Base-by-base conservation (phyloP, 2,888 invertebrate species). In the Physocephala rufipes region DNA sequence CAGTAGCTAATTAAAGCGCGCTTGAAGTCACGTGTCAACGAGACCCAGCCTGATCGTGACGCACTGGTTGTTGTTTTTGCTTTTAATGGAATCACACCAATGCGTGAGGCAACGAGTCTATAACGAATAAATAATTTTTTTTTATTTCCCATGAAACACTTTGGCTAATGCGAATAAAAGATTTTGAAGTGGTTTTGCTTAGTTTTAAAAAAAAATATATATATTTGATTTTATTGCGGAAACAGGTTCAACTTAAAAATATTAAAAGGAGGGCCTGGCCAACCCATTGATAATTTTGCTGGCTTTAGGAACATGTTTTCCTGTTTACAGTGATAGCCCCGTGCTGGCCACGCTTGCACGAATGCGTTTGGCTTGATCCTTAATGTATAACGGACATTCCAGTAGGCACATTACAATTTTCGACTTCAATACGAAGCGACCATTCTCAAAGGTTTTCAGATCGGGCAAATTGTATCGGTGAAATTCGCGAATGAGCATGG, bases 1-100 rank as follows among this genome's bases (percentile, higher is more conserved):
- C 16, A 45, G 64, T 67, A 68, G 73, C 80, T 83, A 82, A 82
- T 83, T 84, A 82, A 76, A 80, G 78, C 77, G 83, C 81, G 79
- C 79, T 74, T 72, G 76, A 53, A 71, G 79, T 73, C 82, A 81
- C 84, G 82, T 82, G 82, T 74, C 83, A 69, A 51, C 51, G 74
- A 73, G 69, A 21, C 45, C n/a, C 47, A 43, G 53, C 9, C 43
- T 19, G 53, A 15, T 47, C 16, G 26, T 62, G 24, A 19, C 19
- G 21, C 21, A 7, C 59, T 16, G n/a, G 30, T 59, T 59, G 59
- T 64, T 64, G 45, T 21, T 49, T 3, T 45, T 64, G n/a, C 16
- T 45, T 43, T 45, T 21, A n/a, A 45, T 55, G 24, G n/a, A 36
- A 36, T 7, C 5, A 4, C 36, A 36, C 36, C 36, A 36, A n/a